phyloP scores from a whole-genome alignment of 2,113 vertebrate genomes.

The Phaetusa simplex region DNA sequence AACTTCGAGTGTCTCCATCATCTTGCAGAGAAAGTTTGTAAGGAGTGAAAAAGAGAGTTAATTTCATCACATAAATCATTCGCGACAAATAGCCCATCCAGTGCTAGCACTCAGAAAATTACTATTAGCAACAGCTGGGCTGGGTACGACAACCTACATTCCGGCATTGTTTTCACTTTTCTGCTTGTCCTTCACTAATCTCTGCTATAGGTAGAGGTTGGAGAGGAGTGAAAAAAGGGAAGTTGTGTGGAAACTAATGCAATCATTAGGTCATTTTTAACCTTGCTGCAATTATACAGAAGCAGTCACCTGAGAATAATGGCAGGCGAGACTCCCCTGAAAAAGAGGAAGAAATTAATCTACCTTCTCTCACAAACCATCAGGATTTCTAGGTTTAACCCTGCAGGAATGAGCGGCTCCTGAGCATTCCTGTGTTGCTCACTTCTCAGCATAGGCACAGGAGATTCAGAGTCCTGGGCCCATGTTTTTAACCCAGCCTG shows the following conservation, averaged over 20 bases:
- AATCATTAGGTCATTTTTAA: slow-evolving; percentile 57
- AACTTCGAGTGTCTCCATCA: neutral
- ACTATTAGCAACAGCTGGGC: slow-evolving; percentile 59
- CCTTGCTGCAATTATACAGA: slow-evolving; percentile 41
- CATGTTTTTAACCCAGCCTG: neutral
- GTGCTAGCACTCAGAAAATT: slow-evolving; percentile 31
- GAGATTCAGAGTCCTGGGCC: neutral
- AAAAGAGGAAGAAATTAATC: slow-evolving; percentile 5
- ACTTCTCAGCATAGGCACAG: neutral
- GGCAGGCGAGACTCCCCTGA: neutral
- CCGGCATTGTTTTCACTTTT: slow-evolving; percentile 33
- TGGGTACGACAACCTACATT: slow-evolving; percentile 39
- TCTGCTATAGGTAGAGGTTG: slow-evolving; percentile 22
- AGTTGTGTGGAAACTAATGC: slow-evolving; percentile 42
- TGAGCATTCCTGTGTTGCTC: neutral
- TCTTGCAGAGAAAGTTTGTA: slow-evolving; percentile 12
- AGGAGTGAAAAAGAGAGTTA: slow-evolving; percentile 19
- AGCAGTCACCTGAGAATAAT: slow-evolving; percentile 21
- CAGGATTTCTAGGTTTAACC: neutral
- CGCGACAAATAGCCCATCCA: slow-evolving; percentile 46
- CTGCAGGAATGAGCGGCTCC: neutral
- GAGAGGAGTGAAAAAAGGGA: slow-evolving; percentile 23
- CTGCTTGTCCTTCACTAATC: slow-evolving; percentile 36
- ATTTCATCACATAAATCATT: slow-evolving; percentile 58
- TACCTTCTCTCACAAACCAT: neutral